phyloP scores from a whole-genome alignment of 30 jellyfish, hydroid and myxozoan genomes.

The Nemopilema nomurai region DNA sequence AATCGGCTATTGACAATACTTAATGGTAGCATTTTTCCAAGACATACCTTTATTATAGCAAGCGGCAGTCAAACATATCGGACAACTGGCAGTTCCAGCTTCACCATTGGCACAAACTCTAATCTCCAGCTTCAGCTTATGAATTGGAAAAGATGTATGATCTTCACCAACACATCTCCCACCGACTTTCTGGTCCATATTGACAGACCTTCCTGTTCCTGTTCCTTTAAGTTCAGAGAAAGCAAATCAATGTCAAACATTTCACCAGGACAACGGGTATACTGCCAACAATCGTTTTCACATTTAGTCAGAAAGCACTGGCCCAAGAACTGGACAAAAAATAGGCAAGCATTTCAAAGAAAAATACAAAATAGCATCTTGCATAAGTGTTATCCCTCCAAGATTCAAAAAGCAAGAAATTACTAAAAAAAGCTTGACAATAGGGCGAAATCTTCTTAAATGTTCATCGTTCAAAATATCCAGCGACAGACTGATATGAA shows the following conservation, averaged over 20 bases:
- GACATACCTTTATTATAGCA: conserved; percentile 34
- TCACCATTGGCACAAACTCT: conserved; percentile 21
- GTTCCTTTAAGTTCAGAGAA: conserved; percentile 1
- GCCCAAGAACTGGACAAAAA: too few relatives aligned
- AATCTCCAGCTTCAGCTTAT: conserved; percentile 14
- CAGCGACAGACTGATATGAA: too few relatives aligned
- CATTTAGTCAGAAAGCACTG: too few relatives aligned
- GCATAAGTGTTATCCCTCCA: too few relatives aligned
- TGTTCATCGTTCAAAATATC: background rate
- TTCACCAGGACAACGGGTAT: too few relatives aligned
- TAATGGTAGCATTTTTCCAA: background rate
- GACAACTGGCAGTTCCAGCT: conserved; percentile 11
- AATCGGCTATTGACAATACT: too few relatives aligned
- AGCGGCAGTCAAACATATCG: conserved; percentile 18
- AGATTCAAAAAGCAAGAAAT: too few relatives aligned
- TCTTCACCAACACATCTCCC: conserved; percentile 26
- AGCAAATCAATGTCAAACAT: too few relatives aligned
- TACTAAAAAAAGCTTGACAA: background rate
- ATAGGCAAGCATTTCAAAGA: too few relatives aligned
- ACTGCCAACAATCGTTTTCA: too few relatives aligned
- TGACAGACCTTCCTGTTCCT: conserved; percentile 12
- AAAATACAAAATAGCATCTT: too few relatives aligned
- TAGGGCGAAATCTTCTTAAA: background rate
- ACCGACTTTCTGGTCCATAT: conserved; percentile 23
- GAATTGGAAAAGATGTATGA: background rate